Evolutionary conservation across 2,797 vertebrate species (phyloP).

Genomic region (Gallinago nigripennis): DNA sequence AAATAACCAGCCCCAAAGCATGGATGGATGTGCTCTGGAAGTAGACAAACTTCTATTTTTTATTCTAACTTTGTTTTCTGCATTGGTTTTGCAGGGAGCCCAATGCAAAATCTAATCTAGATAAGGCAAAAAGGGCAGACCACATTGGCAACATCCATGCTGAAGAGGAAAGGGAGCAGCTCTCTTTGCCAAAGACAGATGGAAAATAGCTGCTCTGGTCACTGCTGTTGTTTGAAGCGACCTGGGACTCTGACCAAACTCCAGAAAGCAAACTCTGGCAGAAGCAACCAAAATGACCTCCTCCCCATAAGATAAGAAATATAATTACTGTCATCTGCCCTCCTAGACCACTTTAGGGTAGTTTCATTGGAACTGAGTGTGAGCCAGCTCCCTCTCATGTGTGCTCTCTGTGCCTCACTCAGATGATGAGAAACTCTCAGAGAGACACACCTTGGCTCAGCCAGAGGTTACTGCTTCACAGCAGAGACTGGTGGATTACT

Average conservation of each 20-base stretch:
- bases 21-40: background rate
- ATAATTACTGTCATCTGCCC: background rate
- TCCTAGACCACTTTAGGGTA: background rate
- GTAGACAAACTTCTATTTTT: background rate
- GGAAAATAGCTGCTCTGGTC: background rate
- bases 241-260: background rate
- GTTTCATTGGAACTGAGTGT: background rate
- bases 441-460: background rate
- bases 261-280: background rate
- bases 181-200: background rate
- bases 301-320: background rate
- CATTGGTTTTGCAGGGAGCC: background rate
- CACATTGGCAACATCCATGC: background rate
- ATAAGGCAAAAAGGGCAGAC: background rate
- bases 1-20: background rate
- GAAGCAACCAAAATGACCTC: background rate
- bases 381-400: background rate
- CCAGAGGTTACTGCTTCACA: background rate
- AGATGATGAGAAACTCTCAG: background rate
- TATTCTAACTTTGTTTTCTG: background rate
- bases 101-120: background rate
- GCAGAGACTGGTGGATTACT: background rate
- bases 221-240: background rate
- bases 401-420: background rate
- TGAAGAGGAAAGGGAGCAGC: background rate